These are phyloP conservation scores for Spinus pinus DNA, from an alignment of 2,797 vertebrate genomes.

Conservation along the genomic window DNA sequence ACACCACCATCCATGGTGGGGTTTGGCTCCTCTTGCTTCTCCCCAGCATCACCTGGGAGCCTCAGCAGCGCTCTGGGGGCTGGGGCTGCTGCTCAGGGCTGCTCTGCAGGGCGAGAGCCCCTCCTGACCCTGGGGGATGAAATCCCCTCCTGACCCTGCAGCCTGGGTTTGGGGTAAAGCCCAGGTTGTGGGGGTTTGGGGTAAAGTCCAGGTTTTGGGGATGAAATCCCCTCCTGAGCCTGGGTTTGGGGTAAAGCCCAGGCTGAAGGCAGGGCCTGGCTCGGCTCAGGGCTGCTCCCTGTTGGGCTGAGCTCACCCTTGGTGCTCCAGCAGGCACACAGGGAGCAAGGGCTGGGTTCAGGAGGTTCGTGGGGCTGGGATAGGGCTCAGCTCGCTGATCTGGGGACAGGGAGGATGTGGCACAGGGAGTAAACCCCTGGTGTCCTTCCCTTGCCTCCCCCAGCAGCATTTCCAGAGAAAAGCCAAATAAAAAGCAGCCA, in stretches of 20 bases:
- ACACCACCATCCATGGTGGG: not conserved
- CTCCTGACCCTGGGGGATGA: not conserved
- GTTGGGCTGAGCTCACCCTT: not conserved
- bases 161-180: not conserved
- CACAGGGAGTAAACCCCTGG: accelerated
- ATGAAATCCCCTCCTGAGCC: too few species aligned
- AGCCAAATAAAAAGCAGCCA: accelerated
- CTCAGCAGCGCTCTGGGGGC: not conserved
- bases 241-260: not conserved
- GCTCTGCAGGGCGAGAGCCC: not conserved
- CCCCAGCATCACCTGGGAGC: not conserved
- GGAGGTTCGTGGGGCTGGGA: not conserved
- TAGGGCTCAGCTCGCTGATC: not conserved
- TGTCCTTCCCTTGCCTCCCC: not conserved
- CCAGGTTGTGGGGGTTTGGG: too few species aligned
- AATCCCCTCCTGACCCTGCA: too few species aligned
- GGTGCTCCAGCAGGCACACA: not conserved
- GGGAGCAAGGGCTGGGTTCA: not conserved
- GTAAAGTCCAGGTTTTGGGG: too few species aligned
- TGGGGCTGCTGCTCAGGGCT: not conserved
- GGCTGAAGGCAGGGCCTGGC: too few species aligned
- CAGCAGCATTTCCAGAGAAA: not conserved
- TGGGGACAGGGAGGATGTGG: not conserved
- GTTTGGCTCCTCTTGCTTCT: not conserved
- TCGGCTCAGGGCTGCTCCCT: not conserved